phyloP scores from a whole-genome alignment of 2,797 vertebrate genomes.

The Momotus momota region DNA sequence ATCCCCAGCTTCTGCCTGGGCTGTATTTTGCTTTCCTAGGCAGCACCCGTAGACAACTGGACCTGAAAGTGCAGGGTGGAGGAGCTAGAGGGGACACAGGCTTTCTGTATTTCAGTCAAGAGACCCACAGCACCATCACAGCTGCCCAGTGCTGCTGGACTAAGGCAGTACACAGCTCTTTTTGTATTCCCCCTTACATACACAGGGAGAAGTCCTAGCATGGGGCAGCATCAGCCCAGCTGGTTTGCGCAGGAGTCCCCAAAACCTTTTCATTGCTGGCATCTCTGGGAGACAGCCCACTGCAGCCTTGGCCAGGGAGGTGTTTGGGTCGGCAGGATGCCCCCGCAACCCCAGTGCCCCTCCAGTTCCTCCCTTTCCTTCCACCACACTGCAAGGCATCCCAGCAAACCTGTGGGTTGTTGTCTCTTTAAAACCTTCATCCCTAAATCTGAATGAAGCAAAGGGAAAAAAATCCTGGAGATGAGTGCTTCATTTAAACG shows the following conservation, averaged over 20 bases:
- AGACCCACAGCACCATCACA: neutral
- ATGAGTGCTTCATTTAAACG: neutral
- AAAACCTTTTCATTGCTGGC: neutral
- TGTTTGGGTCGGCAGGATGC: neutral
- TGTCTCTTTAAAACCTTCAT: conserved; percentile 49
- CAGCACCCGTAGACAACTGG: neutral
- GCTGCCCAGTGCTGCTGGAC: neutral
- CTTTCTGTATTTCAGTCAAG: neutral
- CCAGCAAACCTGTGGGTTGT: neutral
- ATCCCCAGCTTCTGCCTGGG: neutral
- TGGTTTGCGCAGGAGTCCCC: neutral
- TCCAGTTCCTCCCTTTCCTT: neutral
- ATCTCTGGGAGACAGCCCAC: neutral
- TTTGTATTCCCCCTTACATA: rapidly evolving
- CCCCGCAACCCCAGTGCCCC: rapidly evolving
- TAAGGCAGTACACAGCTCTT: neutral
- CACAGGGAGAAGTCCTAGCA: neutral
- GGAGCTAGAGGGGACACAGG: neutral
- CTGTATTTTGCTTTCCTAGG: neutral
- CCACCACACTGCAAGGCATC: neutral
- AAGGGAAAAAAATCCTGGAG: conserved; percentile 21
- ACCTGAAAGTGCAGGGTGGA: neutral
- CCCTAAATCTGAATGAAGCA: conserved; percentile 44
- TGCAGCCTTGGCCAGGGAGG: neutral
- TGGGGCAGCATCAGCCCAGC: rapidly evolving